Base-by-base conservation (phyloP, 2,888 invertebrate species). In the Spodoptera littoralis region DNA sequence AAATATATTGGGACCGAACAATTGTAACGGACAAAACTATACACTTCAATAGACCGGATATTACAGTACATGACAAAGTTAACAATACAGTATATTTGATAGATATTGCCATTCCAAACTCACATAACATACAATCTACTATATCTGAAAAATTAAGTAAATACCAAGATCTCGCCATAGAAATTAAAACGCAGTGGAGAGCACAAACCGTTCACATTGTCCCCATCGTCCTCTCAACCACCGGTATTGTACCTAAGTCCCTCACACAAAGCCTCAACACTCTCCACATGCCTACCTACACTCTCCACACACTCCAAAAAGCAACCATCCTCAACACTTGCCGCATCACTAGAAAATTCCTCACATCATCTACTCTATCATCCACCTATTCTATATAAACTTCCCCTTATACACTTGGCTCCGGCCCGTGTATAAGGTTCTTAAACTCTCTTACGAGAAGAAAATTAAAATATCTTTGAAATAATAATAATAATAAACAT, bases 31-130 rank as follows among this genome's bases (percentile, higher is more conserved):
- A 60, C 41, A 51, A 50, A 45, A 51, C 52, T 5, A 46, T 59
- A 24, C 51, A 54, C 11, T 49, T 36, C 44, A 60, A 60, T 45
- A 54, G 54, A 27, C 60, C 60, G 9, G 54, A 60, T 13, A 60
- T 60, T 36, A 44, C 27, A 3, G 27, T 53, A 9, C 44, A 53
- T 13, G 53, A 53, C 13, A 53, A 53, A 53, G 44, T 44, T 44
- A 53, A 53, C 44, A 53, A 44, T 22, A 53, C 12, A 18, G 52
- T 52, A 8, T 52, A 43, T 22, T 43, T 52, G 8, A 52, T 52
- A 43, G 52, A 53, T 12, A n/a, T 44, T 46, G 27, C 4, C 27
- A 27, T 27, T 27, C 27, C 4, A 27, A 18, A 27, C 4, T 27
- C 27, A 27, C 27, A 27, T 4, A 27, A 27, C 27, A 27, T 27